Evolutionary conservation across 2,888 invertebrate genomes (phyloP), one percentile per base, ranked within the genome.

Genomic region (Ctena decussata): DNA sequence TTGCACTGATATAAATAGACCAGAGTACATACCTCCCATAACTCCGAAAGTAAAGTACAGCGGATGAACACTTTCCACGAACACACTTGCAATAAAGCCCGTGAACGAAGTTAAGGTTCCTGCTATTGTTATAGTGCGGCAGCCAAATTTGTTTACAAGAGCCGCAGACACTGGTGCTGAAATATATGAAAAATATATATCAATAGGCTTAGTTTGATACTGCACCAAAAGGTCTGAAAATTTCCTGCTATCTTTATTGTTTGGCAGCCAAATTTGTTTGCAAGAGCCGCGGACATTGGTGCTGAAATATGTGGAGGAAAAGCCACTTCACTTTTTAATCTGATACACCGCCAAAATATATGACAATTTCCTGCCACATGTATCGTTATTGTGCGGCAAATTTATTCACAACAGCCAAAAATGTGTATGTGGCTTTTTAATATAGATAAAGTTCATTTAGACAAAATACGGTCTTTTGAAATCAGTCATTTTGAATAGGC

Each of bases 91-190:
- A 8, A 97, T 96, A 89, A 99, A 97, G 93, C 98, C 98, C 0
- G 96, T 92, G 24, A 98, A 96, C 0, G 98, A 97, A 12, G 96
- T 92, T 24, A 96, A 95, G 0, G 98, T 97, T 0, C 99, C 99
- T 0, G 97, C 97, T 85, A 99, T 98, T 0, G 99, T 99, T 77
- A 99, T 98, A 0, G 97, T 93, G 65, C 98, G 97, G 95, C 99
- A 99, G 35, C 99, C 99, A 96, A 98, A 99, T 91, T 98, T 97
- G 96, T 99, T 99, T 53, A 99, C 99, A 93, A 99, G 97, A 1
- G 98, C 97, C 93, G 98, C 98, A 37, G 99, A 98, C 93, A 99
- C 97, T 21, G 99, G 99, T 92, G 99, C 99, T 99, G 96, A 18
- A 82, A 79, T 18, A 15, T 41, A 41, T 41, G 6, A 41, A 41